phyloP scores from a whole-genome alignment of 2,113 vertebrate species.

The Lepus americanus region DNA sequence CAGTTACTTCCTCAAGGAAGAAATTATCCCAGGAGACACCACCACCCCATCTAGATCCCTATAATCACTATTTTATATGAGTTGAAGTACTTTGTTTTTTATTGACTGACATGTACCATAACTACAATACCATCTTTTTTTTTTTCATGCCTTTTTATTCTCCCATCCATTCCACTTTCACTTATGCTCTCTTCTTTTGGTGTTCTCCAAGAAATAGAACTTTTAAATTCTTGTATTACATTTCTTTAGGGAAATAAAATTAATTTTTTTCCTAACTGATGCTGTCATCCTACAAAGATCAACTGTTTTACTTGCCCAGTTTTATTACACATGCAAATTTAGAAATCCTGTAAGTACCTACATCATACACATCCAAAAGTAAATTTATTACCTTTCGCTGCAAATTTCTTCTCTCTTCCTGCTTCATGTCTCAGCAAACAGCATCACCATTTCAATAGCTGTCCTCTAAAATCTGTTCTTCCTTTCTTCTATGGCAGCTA shows the following conservation, averaged over 20 bases:
- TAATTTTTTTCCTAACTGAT: background rate
- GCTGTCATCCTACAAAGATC: background rate
- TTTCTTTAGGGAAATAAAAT: constrained; percentile 23
- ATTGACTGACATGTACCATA: background rate
- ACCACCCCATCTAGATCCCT: background rate
- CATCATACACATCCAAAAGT: background rate
- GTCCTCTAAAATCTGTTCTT: constrained; percentile 42
- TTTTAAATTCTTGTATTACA: constrained; percentile 29
- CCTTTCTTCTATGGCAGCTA: constrained; percentile 17
- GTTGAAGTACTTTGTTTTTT: background rate
- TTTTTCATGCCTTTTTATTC: background rate
- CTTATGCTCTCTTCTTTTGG: background rate
- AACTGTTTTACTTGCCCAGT: background rate
- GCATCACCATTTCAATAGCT: background rate
- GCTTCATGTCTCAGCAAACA: constrained; percentile 1
- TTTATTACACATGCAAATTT: constrained; percentile 1
- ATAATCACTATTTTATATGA: background rate
- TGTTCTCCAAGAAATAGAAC: background rate
- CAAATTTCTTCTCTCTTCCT: constrained; percentile 28
- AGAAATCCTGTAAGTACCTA: background rate
- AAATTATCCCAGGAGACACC: background rate
- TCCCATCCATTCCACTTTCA: background rate
- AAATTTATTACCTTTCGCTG: constrained; percentile 27
- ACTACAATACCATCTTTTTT: constrained; percentile 22
- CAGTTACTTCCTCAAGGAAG: constrained; percentile 31